Percentiles rank a stretch among this genome's conserved stretches.
phyloP scores from a whole-genome alignment of 2,888 invertebrate genomes.

The Archips xylosteana region DNA sequence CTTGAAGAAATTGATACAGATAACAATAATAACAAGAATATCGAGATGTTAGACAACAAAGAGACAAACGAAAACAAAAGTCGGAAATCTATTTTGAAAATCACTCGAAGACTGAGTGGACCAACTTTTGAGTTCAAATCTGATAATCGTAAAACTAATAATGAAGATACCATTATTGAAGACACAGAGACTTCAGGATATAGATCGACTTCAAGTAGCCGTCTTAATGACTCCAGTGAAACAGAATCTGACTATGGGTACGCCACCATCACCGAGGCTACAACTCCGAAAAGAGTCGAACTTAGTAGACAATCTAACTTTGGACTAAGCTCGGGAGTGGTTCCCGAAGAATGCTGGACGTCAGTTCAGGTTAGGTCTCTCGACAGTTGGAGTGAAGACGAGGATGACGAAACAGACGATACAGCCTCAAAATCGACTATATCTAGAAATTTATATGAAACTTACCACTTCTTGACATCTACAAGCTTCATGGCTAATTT shows the following conservation, averaged over 20 bases:
- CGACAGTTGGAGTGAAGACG: slow-evolving; percentile 73
- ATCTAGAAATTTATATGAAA: slow-evolving; percentile 73
- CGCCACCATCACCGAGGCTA: slow-evolving; percentile 85
- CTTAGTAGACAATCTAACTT: slow-evolving; percentile 69
- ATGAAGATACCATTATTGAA: slow-evolving; percentile 62
- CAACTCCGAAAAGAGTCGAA: slow-evolving; percentile 85
- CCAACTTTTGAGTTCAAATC: slow-evolving; percentile 55
- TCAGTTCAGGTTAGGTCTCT: slow-evolving; percentile 72
- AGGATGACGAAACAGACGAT: slow-evolving; percentile 67
- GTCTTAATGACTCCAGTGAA: slow-evolving; percentile 76
- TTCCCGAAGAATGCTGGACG: slow-evolving; percentile 83
- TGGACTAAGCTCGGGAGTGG: slow-evolving; percentile 73
- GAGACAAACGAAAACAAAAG: slow-evolving; percentile 56
- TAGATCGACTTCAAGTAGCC: slow-evolving; percentile 78
- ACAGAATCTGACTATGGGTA: slow-evolving; percentile 87
- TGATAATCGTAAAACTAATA: slow-evolving; percentile 47
- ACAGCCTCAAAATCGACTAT: slow-evolving; percentile 62
- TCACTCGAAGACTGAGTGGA: slow-evolving; percentile 59
- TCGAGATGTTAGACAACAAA: slow-evolving; percentile 45
- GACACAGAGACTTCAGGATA: slow-evolving; percentile 85
- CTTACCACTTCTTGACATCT: slow-evolving; percentile 87
- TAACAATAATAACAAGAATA: slow-evolving; percentile 45
- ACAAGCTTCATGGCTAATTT: slow-evolving; percentile 89
- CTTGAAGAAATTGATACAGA: slow-evolving; percentile 56
- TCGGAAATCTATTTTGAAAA: slow-evolving; percentile 76